phyloP scores from a whole-genome alignment of 2,888 invertebrate genomes.

The Leptinotarsa haldemani region DNA sequence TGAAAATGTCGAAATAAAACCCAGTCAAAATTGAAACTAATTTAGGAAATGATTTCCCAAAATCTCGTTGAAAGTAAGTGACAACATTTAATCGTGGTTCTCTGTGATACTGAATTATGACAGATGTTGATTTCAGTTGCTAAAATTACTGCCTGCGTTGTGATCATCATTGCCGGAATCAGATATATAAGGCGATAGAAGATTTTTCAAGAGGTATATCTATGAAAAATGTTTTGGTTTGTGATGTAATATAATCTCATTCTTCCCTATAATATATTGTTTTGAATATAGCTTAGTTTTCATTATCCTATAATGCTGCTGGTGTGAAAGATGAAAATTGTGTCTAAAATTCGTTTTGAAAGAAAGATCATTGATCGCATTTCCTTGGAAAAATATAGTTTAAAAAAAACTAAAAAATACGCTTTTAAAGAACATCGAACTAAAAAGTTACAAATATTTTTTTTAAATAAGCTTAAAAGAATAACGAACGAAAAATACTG shows the following conservation, averaged over 20 bases:
- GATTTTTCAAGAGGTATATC: background rate
- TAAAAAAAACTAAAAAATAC: no score
- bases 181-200: slow-evolving; percentile 20
- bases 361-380: no score
- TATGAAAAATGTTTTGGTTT: background rate
- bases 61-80: slow-evolving; percentile 17
- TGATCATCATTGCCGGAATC: slow-evolving; percentile 26
- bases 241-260: background rate
- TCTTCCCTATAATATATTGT: background rate
- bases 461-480: no score
- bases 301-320: no score
- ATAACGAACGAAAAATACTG: no score
- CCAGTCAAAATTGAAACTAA: slow-evolving; percentile 3
- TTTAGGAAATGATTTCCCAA: slow-evolving; percentile 4
- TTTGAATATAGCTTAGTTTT: background rate
- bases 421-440: no score
- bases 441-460: no score
- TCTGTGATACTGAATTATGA: background rate
- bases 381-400: no score
- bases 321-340: no score
- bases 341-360: no score
- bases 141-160: slow-evolving; percentile 25
- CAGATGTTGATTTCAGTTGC: slow-evolving; percentile 21
- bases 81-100: background rate
- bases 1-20: background rate